Conservation (phyloP, 2,888 invertebrate species). For the Coremacera marginata region DNA sequence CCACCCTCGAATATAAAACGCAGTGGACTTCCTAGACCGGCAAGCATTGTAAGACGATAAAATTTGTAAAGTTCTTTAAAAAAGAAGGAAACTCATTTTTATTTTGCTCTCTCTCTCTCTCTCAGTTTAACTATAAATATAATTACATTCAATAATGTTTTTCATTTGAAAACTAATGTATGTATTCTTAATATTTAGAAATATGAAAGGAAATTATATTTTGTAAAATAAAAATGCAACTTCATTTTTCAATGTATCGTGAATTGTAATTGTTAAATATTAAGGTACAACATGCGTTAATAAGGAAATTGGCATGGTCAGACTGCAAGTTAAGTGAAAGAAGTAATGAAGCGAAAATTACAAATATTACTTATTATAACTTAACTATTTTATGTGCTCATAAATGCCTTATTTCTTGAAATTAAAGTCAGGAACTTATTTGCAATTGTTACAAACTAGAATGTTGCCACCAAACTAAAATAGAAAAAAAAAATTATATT, state of each 20-base stretch:
- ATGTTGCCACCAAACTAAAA: conserved; percentile 2
- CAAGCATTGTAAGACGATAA: conserved; percentile 62
- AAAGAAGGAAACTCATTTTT: neutral
- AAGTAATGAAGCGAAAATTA: neutral
- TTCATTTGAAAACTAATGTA: conserved; percentile 1
- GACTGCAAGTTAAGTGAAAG: neutral
- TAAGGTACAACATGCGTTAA: conserved; percentile 4
- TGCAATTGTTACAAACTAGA: conserved; percentile 15
- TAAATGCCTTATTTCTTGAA: conserved; percentile 30
- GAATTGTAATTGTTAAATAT: neutral
- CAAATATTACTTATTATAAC: neutral
- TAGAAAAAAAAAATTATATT: neutral
- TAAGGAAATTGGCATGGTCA: neutral
- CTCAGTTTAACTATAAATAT: neutral
- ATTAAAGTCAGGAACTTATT: conserved; percentile 11
- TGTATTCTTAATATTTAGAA: conserved; percentile 22
- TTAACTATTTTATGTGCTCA: neutral
- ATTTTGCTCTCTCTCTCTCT: neutral
- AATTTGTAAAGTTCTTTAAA: conserved; percentile 7
- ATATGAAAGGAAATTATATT: conserved; percentile 30
- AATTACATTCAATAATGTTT: conserved; percentile 4
- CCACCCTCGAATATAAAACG: conserved; percentile 64
- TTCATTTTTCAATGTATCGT: conserved; percentile 10
- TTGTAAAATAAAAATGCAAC: conserved; percentile 31
- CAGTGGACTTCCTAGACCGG: conserved; percentile 67